These are phyloP conservation scores for Orussus abietinus DNA, from an alignment of 1,140 invertebrate species.

Conservation along the genomic window DNA sequence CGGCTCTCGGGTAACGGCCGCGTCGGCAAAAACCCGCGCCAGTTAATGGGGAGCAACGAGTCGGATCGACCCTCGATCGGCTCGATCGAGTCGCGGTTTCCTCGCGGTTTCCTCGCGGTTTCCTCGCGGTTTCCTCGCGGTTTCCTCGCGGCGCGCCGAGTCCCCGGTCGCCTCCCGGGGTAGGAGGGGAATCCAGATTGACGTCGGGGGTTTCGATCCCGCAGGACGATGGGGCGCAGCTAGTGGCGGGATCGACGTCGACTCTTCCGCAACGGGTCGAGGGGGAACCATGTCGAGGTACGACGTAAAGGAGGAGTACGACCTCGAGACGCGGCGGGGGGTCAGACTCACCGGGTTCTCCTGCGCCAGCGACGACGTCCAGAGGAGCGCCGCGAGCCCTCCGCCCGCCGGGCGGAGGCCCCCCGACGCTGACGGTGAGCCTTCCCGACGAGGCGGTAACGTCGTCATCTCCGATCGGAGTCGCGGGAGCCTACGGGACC, in stretches of 20 bases:
- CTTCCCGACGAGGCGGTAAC: no score
- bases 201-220: not conserved
- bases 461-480: no score
- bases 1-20: no score
- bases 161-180: conserved; percentile 8
- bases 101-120: not conserved
- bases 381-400: no score
- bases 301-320: conserved; percentile 36
- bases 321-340: conserved; percentile 32
- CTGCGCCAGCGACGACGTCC: conserved; percentile 28
- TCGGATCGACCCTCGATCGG: no score
- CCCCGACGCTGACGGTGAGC: no score
- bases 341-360: conserved; percentile 40
- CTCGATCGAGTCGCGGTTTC: no score
- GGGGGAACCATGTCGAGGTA: conserved; percentile 39
- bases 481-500: no score
- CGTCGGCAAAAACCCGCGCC: no score
- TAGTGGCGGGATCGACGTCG: not conserved
- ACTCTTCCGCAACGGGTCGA: not conserved
- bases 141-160: not conserved
- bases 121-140: not conserved
- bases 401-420: no score
- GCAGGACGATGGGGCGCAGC: not conserved
- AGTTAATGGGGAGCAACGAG: no score
- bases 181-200: not conserved